Percentiles rank a stretch among this genome's conserved stretches.
phyloP scores from a whole-genome alignment of 2,113 vertebrate species.

The human (Homo sapiens) region GRCh38 chrX:152615501-152616000 shows the following conservation, averaged over 20 bases:
- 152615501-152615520: neutral
- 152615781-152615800: neutral
- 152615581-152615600: neutral
- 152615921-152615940: neutral
- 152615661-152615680: neutral
- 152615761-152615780: neutral
- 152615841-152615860: neutral
- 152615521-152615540: neutral
- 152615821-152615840: constrained; percentile 2
- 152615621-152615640: neutral
- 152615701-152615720: neutral
- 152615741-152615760: neutral
- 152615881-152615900: neutral
- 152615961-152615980: neutral
- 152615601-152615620: neutral
- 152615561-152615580: neutral
- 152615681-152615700: neutral
- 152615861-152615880: neutral
- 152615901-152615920: neutral
- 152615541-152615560: neutral
- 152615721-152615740: neutral
- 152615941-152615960: neutral
- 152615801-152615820: neutral
- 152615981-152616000: neutral
- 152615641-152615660: neutral